Evolutionary conservation across 2,888 invertebrate genomes (phyloP), one percentile per base, ranked within the genome.

Genomic region (Scrobipalpa atriplicella): DNA sequence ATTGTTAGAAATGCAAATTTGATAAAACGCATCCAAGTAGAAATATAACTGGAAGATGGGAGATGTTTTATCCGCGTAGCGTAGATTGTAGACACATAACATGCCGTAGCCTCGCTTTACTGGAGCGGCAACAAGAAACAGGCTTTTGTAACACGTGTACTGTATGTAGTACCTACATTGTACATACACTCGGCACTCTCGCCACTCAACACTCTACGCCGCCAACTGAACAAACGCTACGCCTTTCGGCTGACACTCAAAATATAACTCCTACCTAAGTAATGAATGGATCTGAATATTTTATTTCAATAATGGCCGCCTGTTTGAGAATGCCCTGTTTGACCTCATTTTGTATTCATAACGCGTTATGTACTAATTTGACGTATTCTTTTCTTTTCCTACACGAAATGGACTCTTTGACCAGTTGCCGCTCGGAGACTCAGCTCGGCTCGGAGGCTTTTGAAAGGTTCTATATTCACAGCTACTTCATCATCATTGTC

Each of bases 341-440:
- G 88, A 90, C 90, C 92, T 92, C 90, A 91, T 92, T 92, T 72
- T 71, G 87, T 91, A 92, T 92, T 89, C 92, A 89, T 83, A 83
- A 76, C 86, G 85, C 80, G 89, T 83, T 90, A 90, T 90, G 80
- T 92, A 90, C 91, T 89, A 90, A 92, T 92, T 91, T 89, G 89
- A 90, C 86, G 87, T 81, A 84, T 84, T 83, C 87, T 85, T 89
- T 91, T 88, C 87, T 84, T 85, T 87, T 84, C 83, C 82, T 79
- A 80, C 78, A 85, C 79, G 83, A 83, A 86, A 87, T 83, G 83
- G 83, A 81, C 82, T 82, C 87, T 89, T 89, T 89, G 86, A 87
- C 83, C 76, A 75, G 73, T 78, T 78, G 85, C 88, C 89, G 90
- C 85, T 77, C 62, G 68, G 75, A 75, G 72, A 80, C 73, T 75